Percentiles rank a stretch among this genome's conserved stretches.
Evolutionary conservation across 2,888 invertebrate species (phyloP).

Genomic region (Philopedon plagiatum): DNA sequence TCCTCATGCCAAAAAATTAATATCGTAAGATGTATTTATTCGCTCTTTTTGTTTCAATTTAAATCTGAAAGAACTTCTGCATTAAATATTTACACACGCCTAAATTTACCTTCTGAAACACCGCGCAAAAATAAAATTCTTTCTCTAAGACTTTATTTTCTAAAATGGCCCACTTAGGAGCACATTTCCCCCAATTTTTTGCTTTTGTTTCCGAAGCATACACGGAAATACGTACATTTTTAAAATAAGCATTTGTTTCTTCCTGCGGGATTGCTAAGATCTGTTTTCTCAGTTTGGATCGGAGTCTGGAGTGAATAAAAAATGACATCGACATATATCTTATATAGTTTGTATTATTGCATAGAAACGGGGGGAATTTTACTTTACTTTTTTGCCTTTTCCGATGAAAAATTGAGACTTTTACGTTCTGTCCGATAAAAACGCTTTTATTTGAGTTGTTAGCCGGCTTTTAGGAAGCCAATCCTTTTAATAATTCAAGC

Average conservation of each 20-base stretch:
- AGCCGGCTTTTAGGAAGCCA: neutral
- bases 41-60: too few relatives aligned
- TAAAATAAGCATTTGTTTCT: slow-evolving; percentile 7
- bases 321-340: slow-evolving; percentile 2
- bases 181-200: neutral
- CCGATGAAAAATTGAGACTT: neutral
- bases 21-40: too few relatives aligned
- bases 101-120: neutral
- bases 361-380: neutral
- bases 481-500: too few relatives aligned
- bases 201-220: neutral
- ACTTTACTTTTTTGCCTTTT: neutral
- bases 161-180: slow-evolving; percentile 5
- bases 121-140: neutral
- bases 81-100: too few relatives aligned
- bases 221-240: slow-evolving; percentile 4
- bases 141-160: neutral
- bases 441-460: neutral
- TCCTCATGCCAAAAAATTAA: too few relatives aligned
- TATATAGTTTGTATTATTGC: neutral
- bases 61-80: too few relatives aligned
- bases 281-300: neutral
- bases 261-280: neutral
- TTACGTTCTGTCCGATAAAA: neutral
- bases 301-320: neutral